Evolutionary conservation across 2,797 vertebrate genomes (phyloP), one percentile per base, ranked within the genome.

Genomic region (Nyctibius grandis): DNA sequence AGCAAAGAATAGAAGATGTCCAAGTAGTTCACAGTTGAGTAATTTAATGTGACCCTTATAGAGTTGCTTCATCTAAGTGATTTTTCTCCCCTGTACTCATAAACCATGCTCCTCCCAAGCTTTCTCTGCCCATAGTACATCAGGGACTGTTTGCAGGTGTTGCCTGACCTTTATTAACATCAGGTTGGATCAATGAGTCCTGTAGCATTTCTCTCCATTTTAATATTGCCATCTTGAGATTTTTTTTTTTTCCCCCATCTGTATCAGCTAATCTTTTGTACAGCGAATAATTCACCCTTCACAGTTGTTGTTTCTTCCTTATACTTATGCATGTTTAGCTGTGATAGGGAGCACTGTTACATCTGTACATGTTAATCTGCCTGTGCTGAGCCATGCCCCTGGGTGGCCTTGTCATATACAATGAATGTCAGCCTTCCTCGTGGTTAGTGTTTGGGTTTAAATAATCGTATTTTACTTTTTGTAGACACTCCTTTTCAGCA

Each of bases 391-490:
- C 95, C 34, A 17, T 96, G 96, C 94, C 94, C 94, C 93, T 96
- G 96, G 95, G 92, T 96, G 95, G 96, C 93, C 96, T 94, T 97
- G 96, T 96, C 95, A 92, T 80, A 56, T 10, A 67, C 95, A 96
- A 95, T 96, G 92, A 94, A 91, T 63, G 88, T 97, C 93, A 96
- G 64, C 86, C 83, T 76, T 91, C 69, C 89, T 61, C 10, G 50
- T 76, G 86, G 63, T 86, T 82, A 89, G 80, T 56, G 79, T 79
- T 96, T 94, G 80, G 74, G 67, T 70, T 94, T 86, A 86, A 95
- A 94, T 91, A 73, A 95, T 73, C 11, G 2, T 73, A 76, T 95
- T 91, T 94, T 84, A 78, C 57, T 90, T 96, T 69, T 94, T 76
- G 63, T 61, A 93, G 88, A 34, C 33, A 5, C 51, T 86, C 75